phyloP scores from a whole-genome alignment of 1,140 invertebrate species.

The Melipona quadrifasciata region DNA sequence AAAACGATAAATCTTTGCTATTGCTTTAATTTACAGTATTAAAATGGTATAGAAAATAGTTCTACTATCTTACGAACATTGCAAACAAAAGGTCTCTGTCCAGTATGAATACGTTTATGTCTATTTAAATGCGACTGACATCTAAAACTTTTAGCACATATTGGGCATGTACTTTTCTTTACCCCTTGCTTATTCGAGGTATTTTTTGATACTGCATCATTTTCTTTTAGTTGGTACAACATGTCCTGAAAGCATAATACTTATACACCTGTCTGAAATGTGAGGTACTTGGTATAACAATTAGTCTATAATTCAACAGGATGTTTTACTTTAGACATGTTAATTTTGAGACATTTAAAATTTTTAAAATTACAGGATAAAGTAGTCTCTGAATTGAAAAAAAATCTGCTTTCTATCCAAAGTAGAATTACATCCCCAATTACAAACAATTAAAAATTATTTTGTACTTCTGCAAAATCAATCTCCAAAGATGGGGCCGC shows the following conservation, averaged over 20 bases:
- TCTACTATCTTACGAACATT: slow-evolving; percentile 70
- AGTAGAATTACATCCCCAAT: not conserved
- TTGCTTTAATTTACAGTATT: not conserved
- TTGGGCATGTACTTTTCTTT: slow-evolving; percentile 69
- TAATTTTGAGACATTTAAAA: not conserved
- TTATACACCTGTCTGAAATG: not conserved
- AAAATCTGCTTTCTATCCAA: not conserved
- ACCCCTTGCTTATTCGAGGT: slow-evolving; percentile 43
- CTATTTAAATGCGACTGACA: slow-evolving; percentile 77
- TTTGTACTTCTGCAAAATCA: slow-evolving; percentile 75
- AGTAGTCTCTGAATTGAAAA: too few relatives aligned
- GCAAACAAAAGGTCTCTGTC: slow-evolving; percentile 76
- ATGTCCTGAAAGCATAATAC: slow-evolving; percentile 70
- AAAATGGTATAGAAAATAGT: not conserved
- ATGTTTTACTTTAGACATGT: not conserved
- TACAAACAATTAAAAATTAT: not conserved
- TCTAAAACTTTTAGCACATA: slow-evolving; percentile 76
- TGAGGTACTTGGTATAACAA: not conserved
- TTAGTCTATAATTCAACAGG: not conserved
- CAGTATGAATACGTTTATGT: slow-evolving; percentile 78
- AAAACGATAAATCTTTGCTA: not conserved
- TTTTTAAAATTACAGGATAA: too few relatives aligned
- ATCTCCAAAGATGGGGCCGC: slow-evolving; percentile 74
- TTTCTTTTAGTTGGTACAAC: slow-evolving; percentile 74
- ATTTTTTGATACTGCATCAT: slow-evolving; percentile 65